Conservation (phyloP, 2,113 vertebrate species). For the Alouatta palliata region DNA sequence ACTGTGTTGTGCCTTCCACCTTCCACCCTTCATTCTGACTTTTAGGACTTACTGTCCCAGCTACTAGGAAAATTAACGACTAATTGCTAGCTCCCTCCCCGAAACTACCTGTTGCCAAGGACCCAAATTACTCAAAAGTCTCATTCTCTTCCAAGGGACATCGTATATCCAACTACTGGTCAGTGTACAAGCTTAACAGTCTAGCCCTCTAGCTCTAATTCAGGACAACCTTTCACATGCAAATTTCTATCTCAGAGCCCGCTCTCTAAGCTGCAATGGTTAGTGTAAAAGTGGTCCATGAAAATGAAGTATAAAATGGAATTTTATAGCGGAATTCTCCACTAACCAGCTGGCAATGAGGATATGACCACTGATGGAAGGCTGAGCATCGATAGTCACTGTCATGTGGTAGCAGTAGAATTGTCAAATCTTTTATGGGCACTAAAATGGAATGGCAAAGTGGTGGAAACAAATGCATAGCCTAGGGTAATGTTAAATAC, state of each 20-base stretch:
- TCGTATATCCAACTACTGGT: background rate
- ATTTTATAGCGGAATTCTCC: background rate
- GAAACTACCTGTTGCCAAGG: background rate
- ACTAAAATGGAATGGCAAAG: background rate
- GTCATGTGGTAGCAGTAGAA: background rate
- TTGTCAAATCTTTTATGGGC: background rate
- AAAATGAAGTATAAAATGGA: background rate
- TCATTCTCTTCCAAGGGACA: background rate
- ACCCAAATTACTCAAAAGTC: background rate
- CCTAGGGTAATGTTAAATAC: background rate
- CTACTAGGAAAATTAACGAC: background rate
- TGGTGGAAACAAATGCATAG: background rate
- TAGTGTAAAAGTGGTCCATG: background rate
- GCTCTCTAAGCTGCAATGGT: background rate
- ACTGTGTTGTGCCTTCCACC: background rate
- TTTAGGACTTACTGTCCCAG: background rate
- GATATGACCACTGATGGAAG: background rate
- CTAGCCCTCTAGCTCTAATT: background rate
- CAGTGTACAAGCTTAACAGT: background rate
- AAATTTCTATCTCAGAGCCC: background rate
- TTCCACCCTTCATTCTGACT: background rate
- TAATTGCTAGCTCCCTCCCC: background rate
- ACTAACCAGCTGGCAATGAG: background rate
- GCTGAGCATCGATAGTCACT: background rate
- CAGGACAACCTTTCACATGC: background rate